Percentiles rank a stretch among this genome's conserved stretches.
Conservation (phyloP, 2,888 invertebrate genomes). For the Xanthia togata region DNA sequence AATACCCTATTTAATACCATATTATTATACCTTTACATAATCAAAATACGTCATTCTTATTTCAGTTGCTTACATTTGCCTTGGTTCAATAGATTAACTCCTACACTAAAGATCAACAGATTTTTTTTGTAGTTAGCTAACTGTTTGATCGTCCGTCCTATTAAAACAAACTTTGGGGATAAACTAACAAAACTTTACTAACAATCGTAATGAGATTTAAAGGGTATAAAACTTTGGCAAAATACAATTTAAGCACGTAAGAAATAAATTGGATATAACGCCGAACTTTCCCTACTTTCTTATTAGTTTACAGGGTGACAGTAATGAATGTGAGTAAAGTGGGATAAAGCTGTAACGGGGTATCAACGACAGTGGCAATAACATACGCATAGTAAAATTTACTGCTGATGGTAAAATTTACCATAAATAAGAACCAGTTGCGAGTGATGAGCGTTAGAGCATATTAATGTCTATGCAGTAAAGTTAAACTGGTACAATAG, state of each 20-base stretch:
- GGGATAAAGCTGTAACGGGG: constrained; percentile 23
- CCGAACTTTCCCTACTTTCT: constrained; percentile 23
- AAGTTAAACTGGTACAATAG: constrained; percentile 10
- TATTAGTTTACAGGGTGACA: constrained; percentile 25
- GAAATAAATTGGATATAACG: constrained; percentile 33
- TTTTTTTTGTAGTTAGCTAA: constrained; percentile 14
- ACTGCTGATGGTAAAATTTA: constrained; percentile 14
- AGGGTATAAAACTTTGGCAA: constrained; percentile 44
- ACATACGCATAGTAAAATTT: constrained; percentile 31
- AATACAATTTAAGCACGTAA: constrained; percentile 37
- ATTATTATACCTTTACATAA: constrained; percentile 12
- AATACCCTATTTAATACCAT: constrained; percentile 15
- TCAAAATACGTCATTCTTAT: constrained; percentile 4
- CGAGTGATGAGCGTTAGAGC: not conserved
- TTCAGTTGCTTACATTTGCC: not conserved
- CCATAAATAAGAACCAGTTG: constrained; percentile 16
- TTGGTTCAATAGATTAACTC: not conserved
- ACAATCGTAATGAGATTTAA: constrained; percentile 43
- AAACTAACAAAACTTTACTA: constrained; percentile 39
- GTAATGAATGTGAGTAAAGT: constrained; percentile 24
- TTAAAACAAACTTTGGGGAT: constrained; percentile 34
- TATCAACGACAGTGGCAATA: constrained; percentile 13
- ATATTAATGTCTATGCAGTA: constrained; percentile 14
- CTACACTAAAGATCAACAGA: not conserved
- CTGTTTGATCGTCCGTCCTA: constrained; percentile 14